These are phyloP conservation scores for Parnassius orleans DNA, from an alignment of 2,888 invertebrate species.

Conservation along the genomic window DNA sequence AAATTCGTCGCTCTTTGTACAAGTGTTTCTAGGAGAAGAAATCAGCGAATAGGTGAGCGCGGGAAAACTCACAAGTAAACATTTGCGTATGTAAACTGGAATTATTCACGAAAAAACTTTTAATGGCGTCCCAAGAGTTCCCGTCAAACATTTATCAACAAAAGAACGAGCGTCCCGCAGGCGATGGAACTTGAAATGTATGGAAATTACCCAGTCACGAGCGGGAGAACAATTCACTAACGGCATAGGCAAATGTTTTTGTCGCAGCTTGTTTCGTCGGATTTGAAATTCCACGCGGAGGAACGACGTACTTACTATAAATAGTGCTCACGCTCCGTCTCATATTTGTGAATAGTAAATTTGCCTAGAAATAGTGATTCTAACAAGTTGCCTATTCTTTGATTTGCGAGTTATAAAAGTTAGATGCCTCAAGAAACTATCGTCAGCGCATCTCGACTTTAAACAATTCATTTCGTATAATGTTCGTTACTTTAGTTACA, in stretches of 20 bases:
- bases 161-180: slow-evolving; percentile 81
- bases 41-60: slow-evolving; percentile 78
- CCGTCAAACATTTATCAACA: slow-evolving; percentile 82
- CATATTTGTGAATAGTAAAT: slow-evolving; percentile 26
- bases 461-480: slow-evolving; percentile 13
- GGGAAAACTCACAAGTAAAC: slow-evolving; percentile 77
- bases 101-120: slow-evolving; percentile 81
- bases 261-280: slow-evolving; percentile 75
- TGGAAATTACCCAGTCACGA: slow-evolving; percentile 81
- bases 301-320: slow-evolving; percentile 27
- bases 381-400: slow-evolving; percentile 31
- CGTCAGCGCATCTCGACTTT: slow-evolving; percentile 12
- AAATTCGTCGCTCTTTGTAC: slow-evolving; percentile 66
- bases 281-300: slow-evolving; percentile 59
- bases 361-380: slow-evolving; percentile 27
- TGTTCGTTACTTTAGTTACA: slow-evolving; percentile 15
- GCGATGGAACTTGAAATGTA: slow-evolving; percentile 81
- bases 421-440: slow-evolving; percentile 15
- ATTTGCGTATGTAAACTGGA: slow-evolving; percentile 81
- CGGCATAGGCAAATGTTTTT: slow-evolving; percentile 80
- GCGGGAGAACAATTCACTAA: slow-evolving; percentile 80
- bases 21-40: slow-evolving; percentile 75
- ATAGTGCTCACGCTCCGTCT: slow-evolving; percentile 26
- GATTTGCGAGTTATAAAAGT: slow-evolving; percentile 28
- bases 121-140: slow-evolving; percentile 81